A percentile compares a stretch with the other conserved stretches of the same genome.
phyloP scores from a whole-genome alignment of 2,797 vertebrate species.

The Syngnathus acus region DNA sequence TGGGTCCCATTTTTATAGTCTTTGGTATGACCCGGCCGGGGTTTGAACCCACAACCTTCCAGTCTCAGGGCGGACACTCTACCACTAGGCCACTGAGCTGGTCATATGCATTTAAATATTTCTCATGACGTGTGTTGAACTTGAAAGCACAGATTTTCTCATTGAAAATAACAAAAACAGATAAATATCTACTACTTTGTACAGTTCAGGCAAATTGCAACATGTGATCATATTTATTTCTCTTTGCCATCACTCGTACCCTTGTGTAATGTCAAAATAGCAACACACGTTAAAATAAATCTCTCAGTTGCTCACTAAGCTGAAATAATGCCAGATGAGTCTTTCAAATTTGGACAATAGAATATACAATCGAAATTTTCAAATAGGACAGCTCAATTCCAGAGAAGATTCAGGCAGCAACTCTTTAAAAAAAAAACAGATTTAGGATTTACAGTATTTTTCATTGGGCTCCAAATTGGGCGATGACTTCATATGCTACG shows the following conservation, averaged over 20 bases:
- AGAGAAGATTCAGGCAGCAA: neutral
- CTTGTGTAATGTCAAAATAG: neutral
- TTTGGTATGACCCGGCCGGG: too few relatives aligned
- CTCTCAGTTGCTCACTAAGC: neutral
- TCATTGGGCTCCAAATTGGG: constrained; percentile 19
- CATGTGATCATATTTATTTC: neutral
- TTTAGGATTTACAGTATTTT: constrained; percentile 1
- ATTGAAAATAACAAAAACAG: neutral
- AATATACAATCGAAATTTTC: neutral
- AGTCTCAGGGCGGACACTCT: too few relatives aligned
- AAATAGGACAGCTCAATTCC: neutral
- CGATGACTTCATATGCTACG: constrained; percentile 34
- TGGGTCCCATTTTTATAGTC: too few relatives aligned
- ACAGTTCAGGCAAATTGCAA: neutral
- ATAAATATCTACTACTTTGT: neutral
- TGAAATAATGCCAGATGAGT: neutral
- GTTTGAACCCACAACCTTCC: too few relatives aligned
- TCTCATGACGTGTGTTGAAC: neutral
- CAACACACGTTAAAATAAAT: neutral
- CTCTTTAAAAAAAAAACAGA: neutral
- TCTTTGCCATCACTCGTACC: neutral
- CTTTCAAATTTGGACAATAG: neutral
- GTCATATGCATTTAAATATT: neutral
- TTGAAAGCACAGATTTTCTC: neutral
- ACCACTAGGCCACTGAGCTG: too few relatives aligned